Conservation (phyloP, 2,888 invertebrate genomes). For the Rotaria sp. region DNA sequence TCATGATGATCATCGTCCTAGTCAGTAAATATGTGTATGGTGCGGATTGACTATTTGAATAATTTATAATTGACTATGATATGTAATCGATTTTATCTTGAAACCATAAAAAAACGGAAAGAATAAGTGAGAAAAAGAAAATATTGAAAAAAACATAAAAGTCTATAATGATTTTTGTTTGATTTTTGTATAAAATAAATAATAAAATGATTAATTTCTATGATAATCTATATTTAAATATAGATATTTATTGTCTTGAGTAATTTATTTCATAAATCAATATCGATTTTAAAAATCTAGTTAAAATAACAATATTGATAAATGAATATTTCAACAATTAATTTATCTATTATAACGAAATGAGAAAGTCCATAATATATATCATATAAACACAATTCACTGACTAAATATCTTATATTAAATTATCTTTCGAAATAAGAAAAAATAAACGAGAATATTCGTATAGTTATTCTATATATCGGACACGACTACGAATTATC, state of each 20-base stretch:
- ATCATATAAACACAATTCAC: background rate
- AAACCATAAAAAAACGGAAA: background rate
- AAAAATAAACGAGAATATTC: background rate
- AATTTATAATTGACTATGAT: background rate
- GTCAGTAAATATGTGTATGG: background rate
- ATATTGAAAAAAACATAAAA: background rate
- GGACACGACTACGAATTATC: background rate
- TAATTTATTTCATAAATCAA: background rate
- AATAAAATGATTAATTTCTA: too few species aligned
- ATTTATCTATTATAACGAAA: background rate
- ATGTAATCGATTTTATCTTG: background rate
- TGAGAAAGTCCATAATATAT: background rate
- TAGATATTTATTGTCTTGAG: too few species aligned
- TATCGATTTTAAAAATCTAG: too few species aligned
- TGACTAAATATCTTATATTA: background rate
- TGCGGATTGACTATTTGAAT: background rate
- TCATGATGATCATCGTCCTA: background rate
- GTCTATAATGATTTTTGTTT: too few species aligned
- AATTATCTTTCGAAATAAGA: background rate
- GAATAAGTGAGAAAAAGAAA: background rate
- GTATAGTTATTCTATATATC: background rate
- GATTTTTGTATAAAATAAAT: too few species aligned
- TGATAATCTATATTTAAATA: too few species aligned
- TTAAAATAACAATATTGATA: background rate
- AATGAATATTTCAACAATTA: background rate